Evolutionary conservation across 2,797 vertebrate genomes (phyloP).

Genomic region (Macrochelys suwanniensis): DNA sequence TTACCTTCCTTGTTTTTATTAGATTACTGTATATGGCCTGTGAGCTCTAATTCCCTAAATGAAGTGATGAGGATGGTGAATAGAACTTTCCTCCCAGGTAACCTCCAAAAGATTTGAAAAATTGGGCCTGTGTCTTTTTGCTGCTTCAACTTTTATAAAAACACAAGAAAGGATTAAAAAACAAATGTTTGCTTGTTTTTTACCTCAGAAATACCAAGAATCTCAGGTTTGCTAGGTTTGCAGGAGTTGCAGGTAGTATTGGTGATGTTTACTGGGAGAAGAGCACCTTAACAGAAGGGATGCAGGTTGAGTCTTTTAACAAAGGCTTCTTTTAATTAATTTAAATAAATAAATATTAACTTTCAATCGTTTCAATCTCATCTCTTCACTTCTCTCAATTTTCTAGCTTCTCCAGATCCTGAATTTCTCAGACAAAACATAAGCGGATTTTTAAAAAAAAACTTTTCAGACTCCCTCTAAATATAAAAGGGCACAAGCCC

Average conservation of each 20-base stretch:
- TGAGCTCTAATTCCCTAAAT: background rate
- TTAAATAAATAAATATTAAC: background rate
- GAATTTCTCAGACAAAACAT: background rate
- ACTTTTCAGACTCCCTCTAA: background rate
- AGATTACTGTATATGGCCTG: background rate
- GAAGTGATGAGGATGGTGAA: background rate
- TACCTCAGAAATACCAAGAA: background rate
- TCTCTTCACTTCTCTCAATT: background rate
- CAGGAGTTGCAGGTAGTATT: background rate
- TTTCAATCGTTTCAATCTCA: background rate
- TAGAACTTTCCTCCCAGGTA: background rate
- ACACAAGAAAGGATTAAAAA: rapidly evolving
- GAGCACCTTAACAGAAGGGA: background rate
- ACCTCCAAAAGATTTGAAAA: background rate
- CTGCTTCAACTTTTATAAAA: background rate
- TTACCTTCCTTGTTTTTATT: constrained; percentile 22
- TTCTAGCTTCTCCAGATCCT: background rate
- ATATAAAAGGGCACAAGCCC: background rate
- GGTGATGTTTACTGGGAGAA: background rate
- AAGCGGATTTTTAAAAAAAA: background rate
- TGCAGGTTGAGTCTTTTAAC: background rate
- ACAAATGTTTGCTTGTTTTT: background rate
- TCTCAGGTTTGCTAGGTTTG: background rate
- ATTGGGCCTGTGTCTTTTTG: background rate
- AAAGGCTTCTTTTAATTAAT: background rate